Base-by-base conservation (phyloP, 1,140 invertebrate species). In the Trachymyrmex septentrionalis region DNA sequence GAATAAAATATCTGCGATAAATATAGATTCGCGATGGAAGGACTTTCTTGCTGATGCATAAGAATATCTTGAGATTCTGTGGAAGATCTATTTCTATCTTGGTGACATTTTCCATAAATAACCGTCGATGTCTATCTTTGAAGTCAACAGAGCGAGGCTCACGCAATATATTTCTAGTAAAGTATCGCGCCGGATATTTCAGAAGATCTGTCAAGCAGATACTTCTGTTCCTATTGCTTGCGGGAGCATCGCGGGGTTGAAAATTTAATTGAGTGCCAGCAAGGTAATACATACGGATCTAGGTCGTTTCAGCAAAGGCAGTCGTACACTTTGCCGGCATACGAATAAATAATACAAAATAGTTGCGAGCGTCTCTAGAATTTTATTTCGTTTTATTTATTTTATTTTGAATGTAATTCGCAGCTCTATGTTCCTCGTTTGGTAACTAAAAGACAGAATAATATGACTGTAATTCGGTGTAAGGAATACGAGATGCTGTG, bases 51-150 rank as follows among this genome's bases (percentile, higher is more conserved):
- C 14, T 48, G 27, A 61, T 27, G 55, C 55, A 48, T 14, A 21
- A 84, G 69, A 84, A 61, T 84, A 63, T 84, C 57, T 61, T 84
- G n/a, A 61, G 55, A 73, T 82, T 73, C 38, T 30, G 38, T 55
- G 34, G 53, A 48, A 82, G 67, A 82, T 84, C 80, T 34, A 84
- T 63, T 84, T 84, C 55, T 84, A 84, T 50, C 55, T 84, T 24
- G 80, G 38, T 75, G 69, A 84, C 80, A 82, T 84, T 75, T 84
- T 75, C 38, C 69, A 75, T 84, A 84, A 84, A 84, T 84, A 84
- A 84, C 69, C 80, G 80, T 71, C 78, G 66, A 81, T 81, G 80
- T 84, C 80, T 84, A 75, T 84, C 80, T 84, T 84, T 75, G 55
- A 84, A 84, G 69, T 84, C 69, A 61, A 10, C 24, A 71, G 69